Evolutionary conservation across 2,113 vertebrate genomes (phyloP), one percentile per base, ranked within the genome.

Genomic region (Monopterus albus): DNA sequence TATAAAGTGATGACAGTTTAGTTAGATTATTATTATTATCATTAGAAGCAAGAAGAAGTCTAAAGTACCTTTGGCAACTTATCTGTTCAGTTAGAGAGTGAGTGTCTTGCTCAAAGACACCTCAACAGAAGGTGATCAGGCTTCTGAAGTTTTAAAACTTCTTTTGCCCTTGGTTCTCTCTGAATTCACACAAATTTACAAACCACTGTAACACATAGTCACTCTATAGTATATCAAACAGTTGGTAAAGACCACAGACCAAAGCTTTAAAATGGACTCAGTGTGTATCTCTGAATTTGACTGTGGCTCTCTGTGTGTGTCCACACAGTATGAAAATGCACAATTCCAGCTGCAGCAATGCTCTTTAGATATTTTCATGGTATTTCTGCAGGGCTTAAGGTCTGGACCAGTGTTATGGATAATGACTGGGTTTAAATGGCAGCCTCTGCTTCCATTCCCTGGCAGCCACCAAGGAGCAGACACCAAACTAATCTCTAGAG

Each of bases 381-480:
- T 88, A 86, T 91, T 92, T 88, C 76, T 53, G 45, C 45, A 42
- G 69, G 75, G 46, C 75, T 85, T 63, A 61, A 77, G 81, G 70
- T 81, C 62, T 70, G 45, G 9, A 47, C 23, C 43, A 35, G 67
- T 80, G 75, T 76, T 47, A 45, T 5, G 57, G 82, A 81, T 88
- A 90, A 90, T 78, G 88, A 84, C 83, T 81, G 72, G 42, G 86
- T 86, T 58, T 85, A 92, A 93, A 91, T 88, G 83, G 81, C 84
- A 87, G 64, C 66, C 60, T 79, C 61, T 7, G 38, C 35, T 53
- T 65, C 18, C 42, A 17, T 75, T 83, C 79, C 81, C 87, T 51
- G 45, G 78, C 7, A 46, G 45, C 31, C 2, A n/a, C 51, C 13
- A 40, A 31, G 18, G 52, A 81, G 73, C 33, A 6, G 38, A 72